These are phyloP conservation scores for Abscondita cerata DNA, from an alignment of 2,888 invertebrate genomes.

Conservation along the genomic window DNA sequence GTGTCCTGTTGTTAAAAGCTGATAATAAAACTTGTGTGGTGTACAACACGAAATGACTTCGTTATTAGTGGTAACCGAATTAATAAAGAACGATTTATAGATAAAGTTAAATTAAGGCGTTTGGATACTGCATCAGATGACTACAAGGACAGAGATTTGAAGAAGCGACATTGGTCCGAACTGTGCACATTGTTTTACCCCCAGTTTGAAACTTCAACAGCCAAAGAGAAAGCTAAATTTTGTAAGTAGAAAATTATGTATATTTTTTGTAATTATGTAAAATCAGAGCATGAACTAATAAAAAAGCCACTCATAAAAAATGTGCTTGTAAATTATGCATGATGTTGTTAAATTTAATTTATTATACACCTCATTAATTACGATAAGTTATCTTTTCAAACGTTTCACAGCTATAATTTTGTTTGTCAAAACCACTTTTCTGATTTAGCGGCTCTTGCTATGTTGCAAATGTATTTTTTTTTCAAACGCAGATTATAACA, in stretches of 20 bases:
- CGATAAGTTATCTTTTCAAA: neutral
- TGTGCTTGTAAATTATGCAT: too few relatives aligned
- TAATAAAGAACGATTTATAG: neutral
- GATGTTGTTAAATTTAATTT: neutral
- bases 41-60: neutral
- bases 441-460: too few relatives aligned
- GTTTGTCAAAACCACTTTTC: too few relatives aligned
- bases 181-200: neutral
- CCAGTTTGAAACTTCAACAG: neutral
- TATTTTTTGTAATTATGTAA: neutral
- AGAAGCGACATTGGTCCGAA: neutral
- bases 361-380: neutral
- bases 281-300: neutral
- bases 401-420: too few relatives aligned
- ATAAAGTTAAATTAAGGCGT: neutral
- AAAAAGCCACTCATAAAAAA: neutral
- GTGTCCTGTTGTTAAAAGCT: too few relatives aligned
- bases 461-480: too few relatives aligned
- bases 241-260: neutral
- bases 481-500: too few relatives aligned
- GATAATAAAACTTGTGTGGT: too few relatives aligned
- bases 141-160: neutral
- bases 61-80: neutral
- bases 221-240: neutral
- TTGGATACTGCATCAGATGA: neutral